Evolutionary conservation across 2,888 invertebrate genomes (phyloP), one percentile per base, ranked within the genome.

Genomic region (Limnephilus auricula): DNA sequence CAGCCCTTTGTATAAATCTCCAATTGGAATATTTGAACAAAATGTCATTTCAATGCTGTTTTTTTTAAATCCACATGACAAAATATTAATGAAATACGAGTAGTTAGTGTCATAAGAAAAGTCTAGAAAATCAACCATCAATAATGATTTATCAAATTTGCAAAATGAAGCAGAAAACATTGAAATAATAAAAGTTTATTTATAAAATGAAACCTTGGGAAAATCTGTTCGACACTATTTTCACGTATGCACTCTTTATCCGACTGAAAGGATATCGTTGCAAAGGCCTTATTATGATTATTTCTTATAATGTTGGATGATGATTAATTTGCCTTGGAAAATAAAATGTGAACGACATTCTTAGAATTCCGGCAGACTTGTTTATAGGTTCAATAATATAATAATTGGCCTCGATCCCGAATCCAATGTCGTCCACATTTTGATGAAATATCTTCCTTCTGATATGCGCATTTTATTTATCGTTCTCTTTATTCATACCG

Each of bases 261-360:
- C 18, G 50, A 50, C 50, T 50, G 50, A 50, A 50, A 18, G 18
- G 4, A 50, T 50, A 18, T 65, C 18, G 25, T 65, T 65, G 25
- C 50, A 25, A 25, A 82, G 4, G 2, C 12, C 31, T 31, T 31
- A 18, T 9, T 34, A n/a, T 9, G 25, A 31, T 82, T 80, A 15
- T 15, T 32, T 31, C 30, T 32, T 15, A 82, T 9, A 12, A 34
- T 25, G 18, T 82, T 82, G 31, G 82, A 31, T 32, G 32, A 30
- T 31, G 80, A 82, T 82, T 30, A 31, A 82, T 32, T 34, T 82
- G 4, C 34, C 34, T 82, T 65, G 0, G 82, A 34, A 82, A 32
- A 34, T 32, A 6, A 82, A 82, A 82, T 34, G 25, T 82, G 31
- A 31, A 82, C 34, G 15, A 82, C 82, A 82, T 82, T 82, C 82